These are phyloP conservation scores for Siniperca chuatsi DNA, from an alignment of 2,113 vertebrate species.

Conservation along the genomic window DNA sequence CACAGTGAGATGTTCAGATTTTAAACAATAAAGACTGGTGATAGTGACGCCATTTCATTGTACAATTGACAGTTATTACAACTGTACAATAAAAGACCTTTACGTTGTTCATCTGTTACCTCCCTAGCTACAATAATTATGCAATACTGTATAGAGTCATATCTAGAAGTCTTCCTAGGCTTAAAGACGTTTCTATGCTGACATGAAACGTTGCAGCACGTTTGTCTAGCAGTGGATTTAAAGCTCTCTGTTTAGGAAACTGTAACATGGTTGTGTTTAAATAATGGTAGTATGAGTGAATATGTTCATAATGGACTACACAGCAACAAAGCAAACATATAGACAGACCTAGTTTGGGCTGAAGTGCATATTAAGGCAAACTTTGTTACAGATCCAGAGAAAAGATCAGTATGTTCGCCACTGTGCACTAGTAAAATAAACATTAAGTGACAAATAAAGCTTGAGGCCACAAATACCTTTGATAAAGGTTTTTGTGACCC, in stretches of 20 bases:
- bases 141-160: not conserved
- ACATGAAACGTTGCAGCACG: not conserved
- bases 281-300: not conserved
- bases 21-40: not conserved
- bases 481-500: slow-evolving; percentile 54
- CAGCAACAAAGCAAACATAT: not conserved
- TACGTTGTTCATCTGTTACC: not conserved
- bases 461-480: slow-evolving; percentile 41
- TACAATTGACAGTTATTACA: not conserved
- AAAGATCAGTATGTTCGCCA: not conserved
- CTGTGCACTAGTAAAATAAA: slow-evolving; percentile 50
- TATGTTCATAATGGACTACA: not conserved
- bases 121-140: not conserved
- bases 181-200: not conserved
- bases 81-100: not conserved
- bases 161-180: not conserved
- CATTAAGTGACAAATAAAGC: slow-evolving; percentile 50
- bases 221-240: not conserved
- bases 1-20: not conserved
- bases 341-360: not conserved
- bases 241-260: not conserved
- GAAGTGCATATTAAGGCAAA: not conserved
- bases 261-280: not conserved
- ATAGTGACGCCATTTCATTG: not conserved
- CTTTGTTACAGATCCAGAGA: not conserved